phyloP scores from a whole-genome alignment of 2,797 vertebrate species.

The Saxicola maurus region DNA sequence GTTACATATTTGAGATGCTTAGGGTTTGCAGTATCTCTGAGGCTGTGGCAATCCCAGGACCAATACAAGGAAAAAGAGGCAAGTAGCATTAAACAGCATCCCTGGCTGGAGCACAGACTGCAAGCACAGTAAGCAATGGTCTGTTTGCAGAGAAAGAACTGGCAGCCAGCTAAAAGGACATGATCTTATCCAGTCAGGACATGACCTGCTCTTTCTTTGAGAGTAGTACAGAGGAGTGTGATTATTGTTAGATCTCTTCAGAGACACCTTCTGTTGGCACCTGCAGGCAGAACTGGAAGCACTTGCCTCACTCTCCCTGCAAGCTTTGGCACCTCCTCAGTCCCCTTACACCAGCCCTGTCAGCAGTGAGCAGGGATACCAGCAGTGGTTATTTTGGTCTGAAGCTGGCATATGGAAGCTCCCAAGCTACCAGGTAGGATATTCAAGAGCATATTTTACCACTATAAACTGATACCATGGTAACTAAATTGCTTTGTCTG shows the following conservation, averaged over 20 bases:
- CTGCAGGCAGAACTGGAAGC: neutral
- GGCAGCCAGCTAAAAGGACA: neutral
- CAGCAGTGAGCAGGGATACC: rapidly evolving
- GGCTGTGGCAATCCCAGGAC: neutral
- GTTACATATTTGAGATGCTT: neutral
- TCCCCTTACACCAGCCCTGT: rapidly evolving
- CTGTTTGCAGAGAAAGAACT: neutral
- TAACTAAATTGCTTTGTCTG: neutral
- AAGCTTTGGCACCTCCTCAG: neutral
- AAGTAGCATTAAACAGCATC: neutral
- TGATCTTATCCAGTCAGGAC: neutral
- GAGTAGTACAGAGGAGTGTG: neutral
- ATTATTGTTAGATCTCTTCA: neutral
- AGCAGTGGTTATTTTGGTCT: neutral
- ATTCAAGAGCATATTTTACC: neutral
- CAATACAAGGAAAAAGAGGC: neutral
- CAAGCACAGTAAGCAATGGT: neutral
- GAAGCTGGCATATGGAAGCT: neutral
- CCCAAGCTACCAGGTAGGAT: neutral
- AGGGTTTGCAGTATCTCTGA: neutral
- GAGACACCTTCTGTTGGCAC: neutral
- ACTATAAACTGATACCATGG: neutral
- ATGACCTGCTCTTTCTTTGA: neutral
- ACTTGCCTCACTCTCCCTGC: neutral
- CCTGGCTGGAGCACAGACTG: neutral